Evolutionary conservation across 1,140 invertebrate genomes (phyloP).

Genomic region (Cylas formicarius): DNA sequence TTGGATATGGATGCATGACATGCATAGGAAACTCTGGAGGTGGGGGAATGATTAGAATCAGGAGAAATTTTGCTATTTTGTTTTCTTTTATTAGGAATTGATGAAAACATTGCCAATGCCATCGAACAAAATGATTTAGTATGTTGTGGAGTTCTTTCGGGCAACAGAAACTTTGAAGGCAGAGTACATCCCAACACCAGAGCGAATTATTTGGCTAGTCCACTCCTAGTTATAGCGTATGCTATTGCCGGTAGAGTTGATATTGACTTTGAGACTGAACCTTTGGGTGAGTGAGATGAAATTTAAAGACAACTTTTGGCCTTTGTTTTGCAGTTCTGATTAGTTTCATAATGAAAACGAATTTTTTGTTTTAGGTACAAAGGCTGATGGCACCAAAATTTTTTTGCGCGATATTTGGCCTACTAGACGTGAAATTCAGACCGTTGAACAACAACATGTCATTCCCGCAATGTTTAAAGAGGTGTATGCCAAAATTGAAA

Average conservation of each 20-base stretch:
- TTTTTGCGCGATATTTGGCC: constrained; percentile 95
- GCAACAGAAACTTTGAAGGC: constrained; percentile 97
- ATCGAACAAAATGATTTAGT: constrained; percentile 95
- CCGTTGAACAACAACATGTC: constrained; percentile 81
- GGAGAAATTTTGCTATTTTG: too few species aligned
- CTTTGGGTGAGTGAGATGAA: constrained; percentile 44
- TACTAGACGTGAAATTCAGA: constrained; percentile 79
- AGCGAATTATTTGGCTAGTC: constrained; percentile 95
- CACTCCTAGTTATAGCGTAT: constrained; percentile 92
- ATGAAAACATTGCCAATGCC: constrained; percentile 82
- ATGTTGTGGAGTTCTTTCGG: constrained; percentile 89
- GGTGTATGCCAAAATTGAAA: constrained; percentile 81
- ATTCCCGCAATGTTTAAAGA: constrained; percentile 98
- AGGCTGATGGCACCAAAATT: constrained; percentile 63
- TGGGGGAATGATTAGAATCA: too few species aligned
- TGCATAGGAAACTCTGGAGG: constrained; percentile 96
- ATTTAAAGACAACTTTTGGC: not conserved
- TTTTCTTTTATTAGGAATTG: constrained; percentile 50
- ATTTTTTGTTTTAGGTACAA: constrained; percentile 59
- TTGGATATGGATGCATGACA: constrained; percentile 96
- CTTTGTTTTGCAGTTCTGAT: not conserved
- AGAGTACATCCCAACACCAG: constrained; percentile 92
- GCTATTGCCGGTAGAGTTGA: constrained; percentile 89
- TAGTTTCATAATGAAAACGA: constrained; percentile 12
- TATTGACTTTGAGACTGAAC: constrained; percentile 82